These are phyloP conservation scores for Polydrusus tereticollis DNA, from an alignment of 2,888 invertebrate species.

Conservation along the genomic window DNA sequence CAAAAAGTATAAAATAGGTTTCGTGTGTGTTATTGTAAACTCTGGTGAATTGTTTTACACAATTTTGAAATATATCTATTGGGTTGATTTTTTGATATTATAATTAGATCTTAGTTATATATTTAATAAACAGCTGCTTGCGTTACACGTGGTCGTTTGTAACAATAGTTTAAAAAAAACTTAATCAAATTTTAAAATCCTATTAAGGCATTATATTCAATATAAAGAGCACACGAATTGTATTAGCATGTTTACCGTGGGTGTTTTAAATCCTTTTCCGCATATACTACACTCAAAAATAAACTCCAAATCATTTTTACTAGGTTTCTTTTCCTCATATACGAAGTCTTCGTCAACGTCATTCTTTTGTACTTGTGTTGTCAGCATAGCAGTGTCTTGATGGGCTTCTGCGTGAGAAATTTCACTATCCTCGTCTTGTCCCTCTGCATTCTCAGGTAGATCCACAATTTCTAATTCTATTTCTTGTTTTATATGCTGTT, in stretches of 20 bases:
- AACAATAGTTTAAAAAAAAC: no score
- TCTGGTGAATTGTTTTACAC: no score
- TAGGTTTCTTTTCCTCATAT: conserved; percentile 42
- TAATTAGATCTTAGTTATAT: no score
- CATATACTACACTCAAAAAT: conserved; percentile 60
- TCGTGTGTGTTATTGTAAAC: no score
- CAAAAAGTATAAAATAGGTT: no score
- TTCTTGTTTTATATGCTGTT: conserved; percentile 18
- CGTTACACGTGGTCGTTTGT: no score
- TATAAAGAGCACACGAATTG: conserved; percentile 21
- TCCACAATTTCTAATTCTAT: not conserved
- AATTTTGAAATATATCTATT: no score
- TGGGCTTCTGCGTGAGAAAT: not conserved
- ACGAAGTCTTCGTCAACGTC: conserved; percentile 25
- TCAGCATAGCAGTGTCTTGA: not conserved
- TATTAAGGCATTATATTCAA: not conserved
- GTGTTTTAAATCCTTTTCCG: conserved; percentile 60
- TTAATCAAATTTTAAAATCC: no score
- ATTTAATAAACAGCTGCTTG: no score
- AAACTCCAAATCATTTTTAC: conserved; percentile 31
- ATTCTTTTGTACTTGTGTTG: no score
- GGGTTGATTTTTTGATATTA: no score
- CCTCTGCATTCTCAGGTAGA: not conserved
- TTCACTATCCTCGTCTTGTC: not conserved
- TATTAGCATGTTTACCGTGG: conserved; percentile 59